Evolutionary conservation across 1,140 invertebrate genomes (phyloP).

Genomic region (Aphelenchoides fujianensis): DNA sequence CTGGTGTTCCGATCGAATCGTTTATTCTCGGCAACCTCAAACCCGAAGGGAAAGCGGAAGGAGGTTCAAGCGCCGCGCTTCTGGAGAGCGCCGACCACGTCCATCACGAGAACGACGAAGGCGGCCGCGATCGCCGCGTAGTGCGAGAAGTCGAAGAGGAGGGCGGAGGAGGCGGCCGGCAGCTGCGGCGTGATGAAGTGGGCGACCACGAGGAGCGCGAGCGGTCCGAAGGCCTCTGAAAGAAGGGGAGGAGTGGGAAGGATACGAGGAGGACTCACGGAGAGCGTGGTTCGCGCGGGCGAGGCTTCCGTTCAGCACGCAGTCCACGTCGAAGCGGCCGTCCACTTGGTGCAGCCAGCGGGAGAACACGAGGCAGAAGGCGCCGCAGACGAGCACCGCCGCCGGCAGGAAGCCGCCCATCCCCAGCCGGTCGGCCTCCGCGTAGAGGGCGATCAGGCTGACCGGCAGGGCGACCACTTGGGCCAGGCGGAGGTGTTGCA

Average conservation of each 20-base stretch:
- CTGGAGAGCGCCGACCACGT: neutral
- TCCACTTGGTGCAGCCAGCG: neutral
- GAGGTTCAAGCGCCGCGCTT: no score
- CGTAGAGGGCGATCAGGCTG: neutral
- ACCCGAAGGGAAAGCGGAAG: no score
- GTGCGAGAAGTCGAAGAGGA: neutral
- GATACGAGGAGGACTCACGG: neutral
- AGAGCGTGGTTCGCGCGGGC: neutral
- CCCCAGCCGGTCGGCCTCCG: neutral
- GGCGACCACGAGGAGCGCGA: neutral
- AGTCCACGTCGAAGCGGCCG: neutral
- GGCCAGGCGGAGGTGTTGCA: constrained; percentile 3
- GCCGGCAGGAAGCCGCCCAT: neutral
- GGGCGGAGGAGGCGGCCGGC: neutral
- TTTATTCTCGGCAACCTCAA: no score
- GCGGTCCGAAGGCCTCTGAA: neutral
- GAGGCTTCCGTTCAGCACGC: neutral
- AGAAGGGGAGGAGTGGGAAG: no score
- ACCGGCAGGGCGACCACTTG: neutral
- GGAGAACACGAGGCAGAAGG: neutral
- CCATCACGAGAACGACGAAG: neutral
- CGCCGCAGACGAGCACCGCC: neutral
- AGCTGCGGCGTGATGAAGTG: neutral
- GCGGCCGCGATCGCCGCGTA: neutral
- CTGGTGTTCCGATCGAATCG: no score